A percentile compares a stretch with the other conserved stretches of the same genome.
These are phyloP conservation scores for Drosophila sp. DNA, from an alignment of 1,140 invertebrate genomes.

Conservation along the genomic window DNA sequence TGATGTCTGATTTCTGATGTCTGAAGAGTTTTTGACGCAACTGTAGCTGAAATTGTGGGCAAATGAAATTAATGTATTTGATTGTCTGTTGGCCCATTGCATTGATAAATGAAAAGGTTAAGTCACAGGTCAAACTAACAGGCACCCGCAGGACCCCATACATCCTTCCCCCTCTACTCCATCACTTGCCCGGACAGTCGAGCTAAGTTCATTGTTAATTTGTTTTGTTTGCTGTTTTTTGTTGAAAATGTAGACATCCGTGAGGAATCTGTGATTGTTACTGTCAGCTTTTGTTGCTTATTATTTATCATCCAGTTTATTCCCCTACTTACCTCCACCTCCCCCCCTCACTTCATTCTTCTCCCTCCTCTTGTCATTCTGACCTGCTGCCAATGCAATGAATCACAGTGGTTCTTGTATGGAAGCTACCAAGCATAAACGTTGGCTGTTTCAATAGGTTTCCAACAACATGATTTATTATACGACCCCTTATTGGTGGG, in stretches of 20 bases:
- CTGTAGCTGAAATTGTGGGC: constrained; percentile 41
- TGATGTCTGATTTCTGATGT: constrained; percentile 62
- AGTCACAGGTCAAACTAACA: constrained; percentile 36
- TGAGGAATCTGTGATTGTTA: constrained; percentile 45
- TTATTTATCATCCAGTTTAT: constrained; percentile 49
- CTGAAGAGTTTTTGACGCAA: constrained; percentile 50
- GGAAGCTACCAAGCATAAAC: constrained; percentile 10
- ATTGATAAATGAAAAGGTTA: constrained; percentile 75
- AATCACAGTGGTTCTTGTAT: constrained; percentile 55
- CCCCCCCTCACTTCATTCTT: background rate
- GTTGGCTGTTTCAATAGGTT: constrained; percentile 30
- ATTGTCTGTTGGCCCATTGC: constrained; percentile 43
- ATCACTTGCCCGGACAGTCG: too few species aligned
- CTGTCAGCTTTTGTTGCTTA: constrained; percentile 53
- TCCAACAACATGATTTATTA: constrained; percentile 70
- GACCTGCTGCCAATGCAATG: constrained; percentile 65
- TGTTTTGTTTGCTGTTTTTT: constrained; percentile 60
- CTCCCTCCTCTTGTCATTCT: background rate
- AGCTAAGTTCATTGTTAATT: constrained; percentile 34
- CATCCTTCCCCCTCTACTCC: too few species aligned
- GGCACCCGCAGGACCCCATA: background rate
- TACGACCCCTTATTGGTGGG: constrained; percentile 38
- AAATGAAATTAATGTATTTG: constrained; percentile 70
- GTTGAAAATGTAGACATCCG: constrained; percentile 36
- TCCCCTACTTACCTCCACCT: background rate